Percentiles rank a stretch among this genome's conserved stretches.
Conservation (phyloP, 2,797 vertebrate genomes). For the Darevskia mixta region DNA sequence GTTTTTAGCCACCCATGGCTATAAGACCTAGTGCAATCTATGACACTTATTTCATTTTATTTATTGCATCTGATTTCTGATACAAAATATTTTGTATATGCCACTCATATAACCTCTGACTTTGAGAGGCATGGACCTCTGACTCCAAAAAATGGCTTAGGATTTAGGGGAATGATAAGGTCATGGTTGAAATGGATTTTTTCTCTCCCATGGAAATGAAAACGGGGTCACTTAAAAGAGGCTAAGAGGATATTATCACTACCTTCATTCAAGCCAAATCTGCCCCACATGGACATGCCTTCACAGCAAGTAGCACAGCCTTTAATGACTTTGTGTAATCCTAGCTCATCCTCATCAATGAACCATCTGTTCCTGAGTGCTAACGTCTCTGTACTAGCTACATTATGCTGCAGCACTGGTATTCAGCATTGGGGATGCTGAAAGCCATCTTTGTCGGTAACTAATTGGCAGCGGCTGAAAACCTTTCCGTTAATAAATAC, state of each 20-base stretch:
- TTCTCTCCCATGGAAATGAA: constrained; percentile 53
- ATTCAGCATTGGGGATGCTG: constrained; percentile 62
- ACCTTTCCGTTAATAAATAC: constrained; percentile 50
- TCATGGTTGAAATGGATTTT: constrained; percentile 68
- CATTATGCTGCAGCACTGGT: constrained; percentile 48
- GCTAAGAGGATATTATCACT: constrained; percentile 51
- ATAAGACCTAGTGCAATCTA: not conserved
- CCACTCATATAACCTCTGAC: constrained; percentile 10
- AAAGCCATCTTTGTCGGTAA: constrained; percentile 62
- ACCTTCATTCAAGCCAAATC: constrained; percentile 54
- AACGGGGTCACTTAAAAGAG: constrained; percentile 61
- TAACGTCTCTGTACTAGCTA: constrained; percentile 58
- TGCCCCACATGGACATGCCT: constrained; percentile 67
- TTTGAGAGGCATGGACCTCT: constrained; percentile 42
- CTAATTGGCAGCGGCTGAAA: constrained; percentile 57
- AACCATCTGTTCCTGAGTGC: constrained; percentile 69
- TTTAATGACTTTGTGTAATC: constrained; percentile 71
- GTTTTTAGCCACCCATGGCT: not conserved
- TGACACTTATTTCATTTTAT: not conserved
- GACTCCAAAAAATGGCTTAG: constrained; percentile 65
- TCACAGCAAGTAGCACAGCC: constrained; percentile 61
- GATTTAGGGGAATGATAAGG: constrained; percentile 59
- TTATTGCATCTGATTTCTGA: not conserved
- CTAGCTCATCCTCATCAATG: constrained; percentile 69
- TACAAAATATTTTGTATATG: not conserved